phyloP scores from a whole-genome alignment of 2,797 vertebrate species.

The Crenichthys baileyi region DNA sequence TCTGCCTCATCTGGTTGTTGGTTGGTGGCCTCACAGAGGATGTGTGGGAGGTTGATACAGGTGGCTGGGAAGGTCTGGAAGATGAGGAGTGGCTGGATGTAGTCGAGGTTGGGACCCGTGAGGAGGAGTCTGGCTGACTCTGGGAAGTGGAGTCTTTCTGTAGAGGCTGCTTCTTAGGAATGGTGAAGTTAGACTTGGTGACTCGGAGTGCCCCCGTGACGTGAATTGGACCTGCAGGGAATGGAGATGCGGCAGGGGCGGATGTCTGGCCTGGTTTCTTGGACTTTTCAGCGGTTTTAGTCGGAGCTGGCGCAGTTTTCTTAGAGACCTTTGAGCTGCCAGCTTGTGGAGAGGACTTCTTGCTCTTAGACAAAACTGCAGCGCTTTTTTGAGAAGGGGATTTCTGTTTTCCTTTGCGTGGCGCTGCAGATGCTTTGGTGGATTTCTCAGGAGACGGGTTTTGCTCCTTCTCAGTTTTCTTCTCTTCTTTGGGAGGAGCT shows the following conservation, averaged over 20 bases:
- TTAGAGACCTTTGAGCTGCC: slow-evolving; percentile 73
- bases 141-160: slow-evolving; percentile 63
- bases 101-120: slow-evolving; percentile 64
- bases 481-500: slow-evolving; percentile 76
- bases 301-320: slow-evolving; percentile 50
- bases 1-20: slow-evolving; percentile 96
- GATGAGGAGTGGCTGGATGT: slow-evolving; percentile 61
- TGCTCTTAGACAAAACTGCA: slow-evolving; percentile 75
- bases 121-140: slow-evolving; percentile 53
- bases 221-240: slow-evolving; percentile 75
- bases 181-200: slow-evolving; percentile 83
- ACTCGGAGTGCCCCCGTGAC: slow-evolving; percentile 80
- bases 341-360: slow-evolving; percentile 73
- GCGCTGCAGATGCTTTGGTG: slow-evolving; percentile 39
- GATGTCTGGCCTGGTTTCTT: slow-evolving; percentile 74
- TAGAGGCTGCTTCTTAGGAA: slow-evolving; percentile 84
- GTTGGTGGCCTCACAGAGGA: slow-evolving; percentile 82
- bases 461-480: slow-evolving; percentile 69
- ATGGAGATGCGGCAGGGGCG: slow-evolving; percentile 55
- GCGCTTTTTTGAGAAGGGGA: slow-evolving; percentile 51
- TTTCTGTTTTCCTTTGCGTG: slow-evolving; percentile 70
- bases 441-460: slow-evolving; percentile 68
- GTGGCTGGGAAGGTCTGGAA: slow-evolving; percentile 70
- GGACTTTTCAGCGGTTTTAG: slow-evolving; percentile 59
- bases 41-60: slow-evolving; percentile 41